Percentiles rank a stretch among this genome's conserved stretches.
Conservation (phyloP, 2,888 invertebrate genomes). For the Pterostichus niger region DNA sequence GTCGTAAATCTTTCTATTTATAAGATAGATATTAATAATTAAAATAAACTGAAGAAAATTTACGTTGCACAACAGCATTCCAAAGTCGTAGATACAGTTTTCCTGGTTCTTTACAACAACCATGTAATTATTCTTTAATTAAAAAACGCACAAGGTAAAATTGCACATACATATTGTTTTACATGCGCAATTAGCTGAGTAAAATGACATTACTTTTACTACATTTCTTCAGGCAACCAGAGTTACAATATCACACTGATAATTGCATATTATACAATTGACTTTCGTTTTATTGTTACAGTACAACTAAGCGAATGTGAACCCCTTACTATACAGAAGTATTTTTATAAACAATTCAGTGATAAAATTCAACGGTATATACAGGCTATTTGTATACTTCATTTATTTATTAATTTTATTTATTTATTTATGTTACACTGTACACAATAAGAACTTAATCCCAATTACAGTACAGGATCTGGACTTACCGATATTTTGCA, state of each 20-base stretch:
- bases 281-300: neutral
- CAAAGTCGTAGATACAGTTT: slow-evolving; percentile 12
- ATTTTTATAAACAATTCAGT: neutral
- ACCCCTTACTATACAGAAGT: neutral
- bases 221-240: slow-evolving; percentile 8
- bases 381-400: too few relatives aligned
- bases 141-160: slow-evolving; percentile 30
- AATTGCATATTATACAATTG: neutral
- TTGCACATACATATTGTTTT: slow-evolving; percentile 40
- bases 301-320: too few relatives aligned
- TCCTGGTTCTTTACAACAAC: slow-evolving; percentile 17
- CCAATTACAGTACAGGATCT: too few relatives aligned
- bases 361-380: neutral
- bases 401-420: too few relatives aligned
- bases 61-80: slow-evolving; percentile 22
- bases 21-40: slow-evolving; percentile 15
- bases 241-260: neutral
- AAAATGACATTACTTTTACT: slow-evolving; percentile 7
- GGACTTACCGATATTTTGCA: too few relatives aligned
- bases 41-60: slow-evolving; percentile 21
- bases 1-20: neutral
- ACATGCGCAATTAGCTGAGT: slow-evolving; percentile 32
- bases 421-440: too few relatives aligned
- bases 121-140: slow-evolving; percentile 45
- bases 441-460: too few relatives aligned